Evolutionary conservation across 2,888 invertebrate species (phyloP), one percentile per base, ranked within the genome.

Genomic region (Thalpophila matura): DNA sequence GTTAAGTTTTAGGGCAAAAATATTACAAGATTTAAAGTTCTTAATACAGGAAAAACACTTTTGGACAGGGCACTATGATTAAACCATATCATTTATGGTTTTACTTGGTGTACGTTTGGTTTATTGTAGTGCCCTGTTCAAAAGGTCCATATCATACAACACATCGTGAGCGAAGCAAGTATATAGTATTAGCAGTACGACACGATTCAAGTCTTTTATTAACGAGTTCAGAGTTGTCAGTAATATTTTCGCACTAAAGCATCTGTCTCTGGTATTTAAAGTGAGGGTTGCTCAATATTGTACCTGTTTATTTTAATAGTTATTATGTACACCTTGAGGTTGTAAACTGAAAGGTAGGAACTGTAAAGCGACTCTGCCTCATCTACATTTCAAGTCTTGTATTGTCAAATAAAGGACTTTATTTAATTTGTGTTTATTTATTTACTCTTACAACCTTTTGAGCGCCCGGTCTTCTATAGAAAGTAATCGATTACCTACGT

Each of bases 261-360:
- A n/a, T 24, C 20, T n/a, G n/a, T n/a, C n/a, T 57, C 35, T 43
- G 54, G 46, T 60, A 38, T 53, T 66, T 37, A 40, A 65, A 45
- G 46, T 55, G 55, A 56, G 46, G 54, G 47, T 70, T 75, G 82
- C 83, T 83, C 83, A 80, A 79, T 75, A 37, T 71, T 75, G 83
- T 83, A 81, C 83, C 83, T 83, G 81, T 80, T 77, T 63, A 79
- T 67, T 64, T 78, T 80, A 64, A 53, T 74, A 58, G 27, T 69
- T 57, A 57, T 59, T 38, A 55, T 27, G 12, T 64, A 57, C 37
- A 33, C 58, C 55, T 49, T 5, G 16, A 59, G 74, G 74, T 74
- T 76, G 50, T 47, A 71, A 70, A 64, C 70, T 60, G 18, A 66
- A 50, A 43, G 45, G 33, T 57, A 46, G 54, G 43, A 64, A 75